Evolutionary conservation across 2,888 invertebrate species (phyloP).

Genomic region (Philaethria dido): DNA sequence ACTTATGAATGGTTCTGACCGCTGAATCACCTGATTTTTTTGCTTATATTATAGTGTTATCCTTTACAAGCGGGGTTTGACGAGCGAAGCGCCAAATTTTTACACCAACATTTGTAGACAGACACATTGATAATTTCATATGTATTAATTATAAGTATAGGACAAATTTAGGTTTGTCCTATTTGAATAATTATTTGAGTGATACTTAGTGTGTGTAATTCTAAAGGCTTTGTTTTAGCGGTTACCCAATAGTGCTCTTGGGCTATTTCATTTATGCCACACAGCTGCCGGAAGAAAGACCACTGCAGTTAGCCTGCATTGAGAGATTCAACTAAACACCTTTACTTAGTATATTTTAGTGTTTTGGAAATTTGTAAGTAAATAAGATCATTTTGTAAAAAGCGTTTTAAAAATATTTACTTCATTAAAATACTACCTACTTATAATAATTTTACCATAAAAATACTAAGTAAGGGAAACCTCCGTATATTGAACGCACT

Average conservation of each 20-base stretch:
- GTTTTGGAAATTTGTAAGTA: not conserved
- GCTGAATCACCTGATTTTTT: no score
- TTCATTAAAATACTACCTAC: not conserved
- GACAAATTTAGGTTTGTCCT: no score
- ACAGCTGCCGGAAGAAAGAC: constrained; percentile 53
- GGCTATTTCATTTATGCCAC: constrained; percentile 36
- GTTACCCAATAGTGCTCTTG: constrained; percentile 28
- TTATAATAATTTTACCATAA: not conserved
- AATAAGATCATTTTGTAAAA: not conserved
- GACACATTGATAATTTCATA: no score
- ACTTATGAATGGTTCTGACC: no score
- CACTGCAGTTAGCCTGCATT: constrained; percentile 48
- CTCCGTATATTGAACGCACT: not conserved
- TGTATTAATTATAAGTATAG: no score
- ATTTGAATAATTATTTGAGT: constrained; percentile 1
- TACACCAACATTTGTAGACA: no score
- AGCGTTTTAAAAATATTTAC: no score
- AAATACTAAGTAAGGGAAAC: not conserved
- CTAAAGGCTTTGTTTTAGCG: constrained; percentile 26
- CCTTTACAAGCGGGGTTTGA: no score
- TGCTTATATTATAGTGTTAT: no score
- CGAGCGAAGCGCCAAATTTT: no score
- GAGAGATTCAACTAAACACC: constrained; percentile 34
- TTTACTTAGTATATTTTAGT: no score
- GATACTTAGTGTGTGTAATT: not conserved